Base-by-base conservation (phyloP, 2,113 vertebrate species). In the Cebidichthys violaceus region DNA sequence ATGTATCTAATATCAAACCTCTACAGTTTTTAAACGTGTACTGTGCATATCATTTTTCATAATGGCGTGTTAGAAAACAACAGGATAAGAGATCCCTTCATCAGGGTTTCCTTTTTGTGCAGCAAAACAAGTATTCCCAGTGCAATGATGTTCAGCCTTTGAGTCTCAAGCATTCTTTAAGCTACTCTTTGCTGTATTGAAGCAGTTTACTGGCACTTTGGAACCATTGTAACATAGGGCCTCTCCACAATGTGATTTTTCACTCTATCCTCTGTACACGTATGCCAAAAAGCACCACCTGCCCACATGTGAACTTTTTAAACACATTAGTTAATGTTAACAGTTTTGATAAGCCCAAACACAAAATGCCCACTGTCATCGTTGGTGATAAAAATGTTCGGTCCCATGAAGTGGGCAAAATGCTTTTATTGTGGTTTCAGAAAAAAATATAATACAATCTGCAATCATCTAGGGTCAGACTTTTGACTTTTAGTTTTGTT, bases 401-500 rank as follows among this genome's bases (percentile, higher is more conserved):
- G 11, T 39, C 76, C 31, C 33, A 59, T 39, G 11, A 69, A 70
- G 52, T 39, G 8, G 57, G 33, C 24, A 43, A 33, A 75, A 72
- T 52, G 22, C 39, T 65, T 81, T 68, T 52, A 18, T 50, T 72
- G 65, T 65, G 70, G 75, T 66, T 81, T 64, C 13, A 35, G 18
- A 50, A 64, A 66, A 41, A 61, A 27, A 55, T 27, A 7, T 6
- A 50, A 29, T 10, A 35, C 27, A 66, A 47, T 43, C 37, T 9
- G 65, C 22, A 52, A 50, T 69, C 59, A 35, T 37, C 6, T 18
- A 39, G 64, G 54, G 31, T 68, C 77, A 37, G 31, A 66, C 45
- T 27, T 82, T 87, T 81, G 10, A 18, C 9, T 72, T 70, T 73
- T 64, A 9, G 9, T 54, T 61, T 37, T 61, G 11, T 69, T 82